Evolutionary conservation across 2,113 vertebrate genomes (phyloP).

Genomic region (Tenrec ecaudatus): DNA sequence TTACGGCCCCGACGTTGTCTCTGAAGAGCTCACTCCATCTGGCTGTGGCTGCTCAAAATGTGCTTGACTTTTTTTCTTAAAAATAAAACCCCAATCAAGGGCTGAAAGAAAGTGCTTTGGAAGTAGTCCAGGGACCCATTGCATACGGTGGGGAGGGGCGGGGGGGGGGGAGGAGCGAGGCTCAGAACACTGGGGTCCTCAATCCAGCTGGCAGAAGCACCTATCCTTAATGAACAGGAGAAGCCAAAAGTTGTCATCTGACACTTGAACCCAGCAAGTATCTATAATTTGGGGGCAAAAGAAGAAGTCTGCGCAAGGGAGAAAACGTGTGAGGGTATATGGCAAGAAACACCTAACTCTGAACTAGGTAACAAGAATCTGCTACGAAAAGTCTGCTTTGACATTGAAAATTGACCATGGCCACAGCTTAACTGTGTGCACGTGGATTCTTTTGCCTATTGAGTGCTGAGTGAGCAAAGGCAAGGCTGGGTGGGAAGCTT

Average conservation of each 20-base stretch:
- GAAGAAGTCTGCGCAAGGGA: constrained; percentile 33
- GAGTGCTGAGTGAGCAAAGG: background rate
- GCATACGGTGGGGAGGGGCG: constrained; percentile 63
- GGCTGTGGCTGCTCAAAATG: constrained; percentile 77
- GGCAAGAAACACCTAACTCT: constrained; percentile 57
- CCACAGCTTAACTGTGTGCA: background rate
- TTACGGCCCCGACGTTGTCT: constrained; percentile 60
- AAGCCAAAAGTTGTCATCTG: background rate
- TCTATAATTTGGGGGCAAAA: constrained; percentile 20
- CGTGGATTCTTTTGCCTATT: constrained; percentile 15
- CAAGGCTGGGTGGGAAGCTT: background rate
- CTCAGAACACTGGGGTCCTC: background rate
- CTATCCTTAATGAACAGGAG: background rate
- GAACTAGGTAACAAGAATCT: constrained; percentile 65
- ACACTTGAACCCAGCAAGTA: background rate
- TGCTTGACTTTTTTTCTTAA: constrained; percentile 80
- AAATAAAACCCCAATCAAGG: constrained; percentile 80
- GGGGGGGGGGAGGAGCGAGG: background rate
- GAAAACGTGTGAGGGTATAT: constrained; percentile 59
- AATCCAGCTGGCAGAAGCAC: constrained; percentile 8
- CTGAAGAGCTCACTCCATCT: constrained; percentile 73
- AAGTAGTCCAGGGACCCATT: constrained; percentile 59
- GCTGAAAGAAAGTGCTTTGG: constrained; percentile 78
- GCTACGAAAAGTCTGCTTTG: constrained; percentile 75
- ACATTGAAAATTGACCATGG: constrained; percentile 65